phyloP scores from a whole-genome alignment of 92 coral and sea anemone genomes.

The Heteractis magnifica region DNA sequence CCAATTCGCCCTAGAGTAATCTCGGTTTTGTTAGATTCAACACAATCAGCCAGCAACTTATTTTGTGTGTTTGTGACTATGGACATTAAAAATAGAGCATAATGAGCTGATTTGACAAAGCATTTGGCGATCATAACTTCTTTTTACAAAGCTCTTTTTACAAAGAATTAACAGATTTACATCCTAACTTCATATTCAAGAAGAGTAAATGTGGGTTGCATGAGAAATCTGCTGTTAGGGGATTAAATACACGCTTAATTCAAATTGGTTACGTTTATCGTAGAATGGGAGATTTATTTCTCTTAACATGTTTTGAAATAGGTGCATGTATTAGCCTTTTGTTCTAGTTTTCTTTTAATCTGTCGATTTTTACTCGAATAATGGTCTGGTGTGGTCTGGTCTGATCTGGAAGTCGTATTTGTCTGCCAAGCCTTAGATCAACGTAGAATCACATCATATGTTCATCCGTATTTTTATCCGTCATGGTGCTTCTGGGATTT shows the following conservation, averaged over 20 bases:
- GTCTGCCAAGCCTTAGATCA: no score
- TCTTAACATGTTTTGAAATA: no score
- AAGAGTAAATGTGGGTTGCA: background rate
- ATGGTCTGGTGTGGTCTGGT: no score
- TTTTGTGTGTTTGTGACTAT: conserved; percentile 2
- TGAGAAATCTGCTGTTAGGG: background rate
- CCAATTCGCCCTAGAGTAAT: background rate
- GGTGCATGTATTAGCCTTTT: no score
- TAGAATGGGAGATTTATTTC: no score
- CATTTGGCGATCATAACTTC: background rate
- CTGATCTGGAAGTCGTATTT: no score
- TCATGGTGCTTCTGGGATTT: no score
- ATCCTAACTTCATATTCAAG: conserved; percentile 9
- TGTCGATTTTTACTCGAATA: no score
- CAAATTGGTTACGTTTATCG: no score
- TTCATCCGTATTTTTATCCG: no score
- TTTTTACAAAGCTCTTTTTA: background rate
- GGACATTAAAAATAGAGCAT: conserved; percentile 10
- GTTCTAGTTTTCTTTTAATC: no score
- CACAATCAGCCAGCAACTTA: background rate
- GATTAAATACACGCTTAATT: background rate
- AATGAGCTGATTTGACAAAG: background rate
- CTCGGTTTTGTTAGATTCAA: background rate
- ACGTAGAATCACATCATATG: no score
- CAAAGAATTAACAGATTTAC: background rate